A percentile compares a stretch with the other conserved stretches of the same genome.
phyloP scores from a whole-genome alignment of 1,140 invertebrate species.

The Lasaia peninsularis region DNA sequence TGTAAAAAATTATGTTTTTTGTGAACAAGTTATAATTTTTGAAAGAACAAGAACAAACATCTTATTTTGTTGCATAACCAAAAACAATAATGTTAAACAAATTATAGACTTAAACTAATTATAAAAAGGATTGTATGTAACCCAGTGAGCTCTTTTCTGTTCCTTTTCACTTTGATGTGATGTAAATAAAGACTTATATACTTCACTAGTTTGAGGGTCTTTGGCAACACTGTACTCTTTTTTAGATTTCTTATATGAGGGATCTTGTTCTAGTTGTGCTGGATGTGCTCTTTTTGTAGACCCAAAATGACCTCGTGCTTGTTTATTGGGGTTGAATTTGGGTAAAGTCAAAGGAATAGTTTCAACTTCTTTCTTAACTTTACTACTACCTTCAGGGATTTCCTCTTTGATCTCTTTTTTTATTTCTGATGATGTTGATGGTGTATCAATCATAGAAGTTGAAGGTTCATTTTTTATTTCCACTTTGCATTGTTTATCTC shows the following conservation, averaged over 20 bases:
- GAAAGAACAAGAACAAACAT: no score
- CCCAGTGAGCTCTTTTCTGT: slow-evolving; percentile 95
- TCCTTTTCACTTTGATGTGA: slow-evolving; percentile 90
- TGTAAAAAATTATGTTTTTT: no score
- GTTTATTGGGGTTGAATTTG: slow-evolving; percentile 68
- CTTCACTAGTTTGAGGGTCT: slow-evolving; percentile 92
- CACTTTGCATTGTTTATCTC: slow-evolving; percentile 32
- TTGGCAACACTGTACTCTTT: slow-evolving; percentile 91
- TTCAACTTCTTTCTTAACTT: slow-evolving; percentile 57
- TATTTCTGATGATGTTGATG: slow-evolving; percentile 31
- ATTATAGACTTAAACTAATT: slow-evolving; percentile 79
- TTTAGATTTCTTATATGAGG: slow-evolving; percentile 87
- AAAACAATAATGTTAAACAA: neutral
- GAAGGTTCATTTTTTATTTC: slow-evolving; percentile 41
- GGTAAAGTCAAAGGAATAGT: slow-evolving; percentile 65
- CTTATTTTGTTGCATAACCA: no score
- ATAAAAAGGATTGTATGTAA: slow-evolving; percentile 98
- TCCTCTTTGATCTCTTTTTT: slow-evolving; percentile 37
- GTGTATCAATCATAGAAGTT: slow-evolving; percentile 25
- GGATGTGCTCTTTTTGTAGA: slow-evolving; percentile 55
- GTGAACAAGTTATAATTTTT: no score
- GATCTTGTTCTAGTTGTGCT: slow-evolving; percentile 77
- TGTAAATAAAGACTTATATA: slow-evolving; percentile 97
- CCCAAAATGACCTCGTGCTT: slow-evolving; percentile 60
- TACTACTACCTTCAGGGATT: slow-evolving; percentile 30